Conservation (phyloP, 2,888 invertebrate species). For the Agonopterix heracliana region DNA sequence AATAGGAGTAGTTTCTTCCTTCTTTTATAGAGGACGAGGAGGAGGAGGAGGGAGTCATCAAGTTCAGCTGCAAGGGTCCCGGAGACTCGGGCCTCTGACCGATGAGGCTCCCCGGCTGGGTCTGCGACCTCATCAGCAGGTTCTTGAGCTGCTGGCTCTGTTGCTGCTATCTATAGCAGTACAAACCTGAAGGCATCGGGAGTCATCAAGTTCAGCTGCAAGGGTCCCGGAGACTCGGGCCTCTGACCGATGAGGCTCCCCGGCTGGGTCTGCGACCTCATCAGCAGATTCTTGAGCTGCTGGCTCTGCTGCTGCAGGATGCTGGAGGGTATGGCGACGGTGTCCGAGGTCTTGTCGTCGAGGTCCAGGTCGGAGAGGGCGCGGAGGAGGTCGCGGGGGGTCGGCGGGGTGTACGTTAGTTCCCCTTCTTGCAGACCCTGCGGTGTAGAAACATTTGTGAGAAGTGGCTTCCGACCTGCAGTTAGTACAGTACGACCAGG, state of each 20-base stretch:
- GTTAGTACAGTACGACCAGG: too few relatives aligned
- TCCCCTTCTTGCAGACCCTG: constrained; percentile 92
- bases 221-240: constrained; percentile 53
- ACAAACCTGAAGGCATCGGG: constrained; percentile 86
- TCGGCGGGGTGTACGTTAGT: constrained; percentile 78
- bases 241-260: constrained; percentile 50
- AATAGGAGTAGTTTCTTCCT: too few relatives aligned
- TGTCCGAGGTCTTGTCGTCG: constrained; percentile 38
- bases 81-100: constrained; percentile 56
- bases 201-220: constrained; percentile 85
- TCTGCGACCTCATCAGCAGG: constrained; percentile 50
- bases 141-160: constrained; percentile 71
- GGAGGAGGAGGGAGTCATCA: too few relatives aligned
- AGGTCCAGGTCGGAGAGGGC: constrained; percentile 38
- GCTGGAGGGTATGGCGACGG: constrained; percentile 31
- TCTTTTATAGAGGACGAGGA: too few relatives aligned
- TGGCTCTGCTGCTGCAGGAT: constrained; percentile 70
- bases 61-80: constrained; percentile 71
- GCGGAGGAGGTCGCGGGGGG: constrained; percentile 12
- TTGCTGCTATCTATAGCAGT: constrained; percentile 37
- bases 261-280: constrained; percentile 37
- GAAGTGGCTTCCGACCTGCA: too few relatives aligned
- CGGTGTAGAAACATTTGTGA: not conserved
- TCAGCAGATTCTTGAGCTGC: constrained; percentile 65
- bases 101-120: constrained; percentile 44